Evolutionary conservation across 1,140 invertebrate genomes (phyloP).

Genomic region (Radopholus similis): DNA sequence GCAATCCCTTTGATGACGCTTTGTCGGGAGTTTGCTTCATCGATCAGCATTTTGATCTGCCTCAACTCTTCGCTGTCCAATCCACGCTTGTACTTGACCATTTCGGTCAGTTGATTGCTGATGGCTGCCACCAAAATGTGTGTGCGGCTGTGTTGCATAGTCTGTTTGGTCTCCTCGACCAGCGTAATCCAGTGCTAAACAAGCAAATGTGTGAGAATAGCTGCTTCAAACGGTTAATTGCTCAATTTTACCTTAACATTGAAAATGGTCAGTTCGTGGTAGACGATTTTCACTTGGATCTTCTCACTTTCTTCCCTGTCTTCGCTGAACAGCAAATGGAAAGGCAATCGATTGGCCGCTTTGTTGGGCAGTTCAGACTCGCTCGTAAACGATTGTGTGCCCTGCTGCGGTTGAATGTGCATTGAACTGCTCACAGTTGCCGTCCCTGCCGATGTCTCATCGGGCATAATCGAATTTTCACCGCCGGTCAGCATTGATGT

Average conservation of each 20-base stretch:
- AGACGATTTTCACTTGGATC: conserved; percentile 12
- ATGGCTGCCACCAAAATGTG: conserved; percentile 16
- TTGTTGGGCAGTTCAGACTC: conserved; percentile 4
- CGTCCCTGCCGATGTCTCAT: conserved; percentile 13
- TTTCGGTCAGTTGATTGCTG: conserved; percentile 11
- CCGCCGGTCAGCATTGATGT: neutral
- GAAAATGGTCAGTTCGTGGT: conserved; percentile 30
- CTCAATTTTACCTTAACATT: conserved; percentile 23
- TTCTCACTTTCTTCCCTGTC: conserved; percentile 9
- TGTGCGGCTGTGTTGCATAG: conserved; percentile 22
- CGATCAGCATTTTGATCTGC: conserved; percentile 18
- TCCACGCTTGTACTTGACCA: conserved; percentile 21
- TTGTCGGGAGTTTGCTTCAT: neutral
- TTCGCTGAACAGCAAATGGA: conserved; percentile 16
- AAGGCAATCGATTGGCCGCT: conserved; percentile 17
- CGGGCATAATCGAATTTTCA: too few species aligned
- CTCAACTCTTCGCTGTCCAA: conserved; percentile 7
- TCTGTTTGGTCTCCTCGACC: conserved; percentile 13
- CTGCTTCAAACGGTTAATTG: neutral
- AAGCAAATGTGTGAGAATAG: neutral
- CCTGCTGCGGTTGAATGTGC: conserved; percentile 1
- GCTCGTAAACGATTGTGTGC: neutral
- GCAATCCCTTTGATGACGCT: conserved; percentile 11
- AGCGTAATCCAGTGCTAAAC: conserved; percentile 23
- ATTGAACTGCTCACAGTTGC: conserved; percentile 12